Evolutionary conservation across 2,113 vertebrate genomes (phyloP).

Genomic region (Papio anubis): DNA sequence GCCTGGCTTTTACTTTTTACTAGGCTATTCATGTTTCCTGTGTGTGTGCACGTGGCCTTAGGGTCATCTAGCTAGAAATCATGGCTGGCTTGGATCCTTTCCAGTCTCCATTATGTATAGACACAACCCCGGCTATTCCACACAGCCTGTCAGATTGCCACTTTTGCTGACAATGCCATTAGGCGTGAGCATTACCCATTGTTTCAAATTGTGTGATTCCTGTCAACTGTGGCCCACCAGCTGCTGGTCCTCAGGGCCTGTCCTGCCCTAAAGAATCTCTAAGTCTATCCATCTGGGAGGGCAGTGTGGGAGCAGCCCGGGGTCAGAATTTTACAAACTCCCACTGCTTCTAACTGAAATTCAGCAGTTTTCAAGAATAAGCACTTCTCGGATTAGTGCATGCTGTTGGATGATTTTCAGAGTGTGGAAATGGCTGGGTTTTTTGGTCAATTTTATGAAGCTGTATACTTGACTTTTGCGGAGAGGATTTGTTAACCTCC

Average conservation of each 20-base stretch:
- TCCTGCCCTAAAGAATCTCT: background rate
- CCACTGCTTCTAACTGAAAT: background rate
- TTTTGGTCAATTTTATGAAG: background rate
- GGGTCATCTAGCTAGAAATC: background rate
- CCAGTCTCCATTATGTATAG: accelerated
- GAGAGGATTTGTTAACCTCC: background rate
- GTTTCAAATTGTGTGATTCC: accelerated
- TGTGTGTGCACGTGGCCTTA: accelerated
- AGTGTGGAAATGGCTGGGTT: background rate
- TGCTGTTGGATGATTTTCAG: background rate
- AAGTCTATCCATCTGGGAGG: accelerated
- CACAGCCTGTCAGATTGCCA: accelerated
- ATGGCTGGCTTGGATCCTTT: background rate
- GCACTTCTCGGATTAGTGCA: background rate
- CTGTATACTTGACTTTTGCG: background rate
- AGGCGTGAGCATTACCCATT: accelerated
- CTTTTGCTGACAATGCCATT: accelerated
- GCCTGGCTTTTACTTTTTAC: background rate
- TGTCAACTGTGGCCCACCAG: accelerated
- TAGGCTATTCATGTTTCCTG: accelerated
- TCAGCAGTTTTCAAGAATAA: background rate
- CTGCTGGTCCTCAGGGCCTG: background rate
- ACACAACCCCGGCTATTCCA: too few species aligned
- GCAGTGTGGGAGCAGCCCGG: background rate
- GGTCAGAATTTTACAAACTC: background rate